Evolutionary conservation across 2,797 vertebrate genomes (phyloP).

Genomic region (Pipistrellus pipistrellus): DNA sequence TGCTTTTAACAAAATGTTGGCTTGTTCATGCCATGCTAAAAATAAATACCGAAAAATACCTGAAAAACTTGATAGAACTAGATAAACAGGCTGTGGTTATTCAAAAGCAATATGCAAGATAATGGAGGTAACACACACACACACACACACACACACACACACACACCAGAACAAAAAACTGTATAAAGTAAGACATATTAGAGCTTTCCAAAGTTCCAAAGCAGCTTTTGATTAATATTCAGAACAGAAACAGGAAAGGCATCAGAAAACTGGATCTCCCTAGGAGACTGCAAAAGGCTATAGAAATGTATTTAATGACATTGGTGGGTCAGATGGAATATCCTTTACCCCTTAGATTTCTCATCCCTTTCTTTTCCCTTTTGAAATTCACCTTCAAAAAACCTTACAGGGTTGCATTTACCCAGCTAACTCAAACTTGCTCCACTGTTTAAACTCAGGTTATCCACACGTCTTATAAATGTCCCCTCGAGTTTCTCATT

Average conservation of each 20-base stretch:
- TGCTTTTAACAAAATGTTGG: not conserved
- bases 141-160: not conserved
- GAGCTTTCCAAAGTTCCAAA: slow-evolving; percentile 38
- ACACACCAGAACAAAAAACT: not conserved
- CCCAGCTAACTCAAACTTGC: not conserved
- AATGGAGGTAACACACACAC: not conserved
- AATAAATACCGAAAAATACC: slow-evolving; percentile 25
- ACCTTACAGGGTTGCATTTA: not conserved
- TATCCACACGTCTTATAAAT: not conserved
- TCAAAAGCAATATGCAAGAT: slow-evolving; percentile 23
- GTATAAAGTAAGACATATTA: slow-evolving; percentile 9
- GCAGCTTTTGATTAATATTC: slow-evolving; percentile 29
- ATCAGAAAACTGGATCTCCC: slow-evolving; percentile 1
- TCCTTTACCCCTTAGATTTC: not conserved
- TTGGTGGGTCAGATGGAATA: not conserved
- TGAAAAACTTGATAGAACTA: slow-evolving; percentile 17
- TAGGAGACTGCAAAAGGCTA: not conserved
- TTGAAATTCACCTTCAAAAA: slow-evolving; percentile 47
- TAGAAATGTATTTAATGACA: not conserved
- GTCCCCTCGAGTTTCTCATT: not conserved
- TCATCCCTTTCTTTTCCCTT: not conserved
- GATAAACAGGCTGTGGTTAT: slow-evolving; percentile 30
- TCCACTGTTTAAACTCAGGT: not conserved
- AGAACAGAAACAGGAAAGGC: slow-evolving; percentile 3
- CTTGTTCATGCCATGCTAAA: slow-evolving; percentile 53